phyloP scores from a whole-genome alignment of 2,113 vertebrate genomes.

The Brachyhypopomus occidentalis region DNA sequence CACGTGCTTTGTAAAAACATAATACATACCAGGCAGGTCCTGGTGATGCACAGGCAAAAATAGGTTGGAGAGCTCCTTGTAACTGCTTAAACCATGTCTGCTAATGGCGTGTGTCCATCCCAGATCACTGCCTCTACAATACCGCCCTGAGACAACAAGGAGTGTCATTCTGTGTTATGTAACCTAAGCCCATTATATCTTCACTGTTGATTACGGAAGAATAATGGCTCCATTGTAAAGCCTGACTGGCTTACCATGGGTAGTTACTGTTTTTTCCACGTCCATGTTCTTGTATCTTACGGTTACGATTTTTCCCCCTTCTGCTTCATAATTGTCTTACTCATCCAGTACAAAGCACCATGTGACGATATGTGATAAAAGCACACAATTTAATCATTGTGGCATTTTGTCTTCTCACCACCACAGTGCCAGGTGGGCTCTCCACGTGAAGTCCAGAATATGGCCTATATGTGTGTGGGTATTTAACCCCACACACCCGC shows the following conservation, averaged over 20 bases:
- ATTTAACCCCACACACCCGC: background rate
- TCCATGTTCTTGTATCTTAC: background rate
- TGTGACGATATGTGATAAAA: background rate
- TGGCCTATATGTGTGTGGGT: background rate
- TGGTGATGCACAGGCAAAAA: no score
- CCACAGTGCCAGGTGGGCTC: constrained; percentile 7
- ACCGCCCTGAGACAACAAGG: background rate
- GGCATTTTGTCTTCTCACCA: background rate
- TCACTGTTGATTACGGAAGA: constrained; percentile 31
- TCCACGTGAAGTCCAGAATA: constrained; percentile 15
- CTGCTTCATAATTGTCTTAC: background rate
- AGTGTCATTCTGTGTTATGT: constrained; percentile 29
- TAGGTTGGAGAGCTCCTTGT: no score
- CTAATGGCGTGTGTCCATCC: background rate
- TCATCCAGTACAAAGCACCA: background rate
- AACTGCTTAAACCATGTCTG: background rate
- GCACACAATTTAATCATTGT: background rate
- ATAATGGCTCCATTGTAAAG: constrained; percentile 14
- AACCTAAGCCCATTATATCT: constrained; percentile 37
- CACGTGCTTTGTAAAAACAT: no score
- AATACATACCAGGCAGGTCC: no score
- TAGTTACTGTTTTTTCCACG: background rate
- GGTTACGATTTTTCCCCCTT: background rate
- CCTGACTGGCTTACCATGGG: constrained; percentile 13
- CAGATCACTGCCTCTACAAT: background rate